phyloP scores from a whole-genome alignment of 2,797 vertebrate species.

The Artibeus lituratus region DNA sequence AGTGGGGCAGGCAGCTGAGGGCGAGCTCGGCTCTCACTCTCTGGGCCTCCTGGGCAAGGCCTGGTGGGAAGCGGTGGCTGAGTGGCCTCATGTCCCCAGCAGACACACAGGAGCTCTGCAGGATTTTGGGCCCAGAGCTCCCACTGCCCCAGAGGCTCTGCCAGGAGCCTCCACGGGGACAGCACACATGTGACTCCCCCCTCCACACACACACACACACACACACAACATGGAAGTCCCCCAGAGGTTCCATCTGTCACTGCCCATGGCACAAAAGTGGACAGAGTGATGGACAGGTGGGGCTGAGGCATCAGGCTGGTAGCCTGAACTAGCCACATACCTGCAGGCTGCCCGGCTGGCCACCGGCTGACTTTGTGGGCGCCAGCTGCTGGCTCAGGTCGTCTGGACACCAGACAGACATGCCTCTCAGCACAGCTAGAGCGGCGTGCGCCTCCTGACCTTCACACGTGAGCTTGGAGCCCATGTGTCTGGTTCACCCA shows the following conservation, averaged over 20 bases:
- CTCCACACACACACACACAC: not conserved
- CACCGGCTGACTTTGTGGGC: accelerated
- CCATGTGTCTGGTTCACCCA: not conserved
- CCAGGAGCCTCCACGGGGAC: not conserved
- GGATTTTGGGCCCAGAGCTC: not conserved
- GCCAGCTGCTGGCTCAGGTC: not conserved
- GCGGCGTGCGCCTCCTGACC: not conserved
- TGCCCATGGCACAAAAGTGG: not conserved
- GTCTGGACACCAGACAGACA: not conserved
- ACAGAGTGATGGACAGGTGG: not conserved
- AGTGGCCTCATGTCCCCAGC: not conserved
- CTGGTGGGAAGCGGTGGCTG: too few species aligned
- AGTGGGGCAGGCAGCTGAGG: not conserved
- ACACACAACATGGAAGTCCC: not conserved
- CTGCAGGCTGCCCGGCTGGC: not conserved
- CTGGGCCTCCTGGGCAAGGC: not conserved
- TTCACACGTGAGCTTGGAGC: not conserved
- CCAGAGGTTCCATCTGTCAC: not conserved
- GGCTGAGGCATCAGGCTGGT: not conserved
- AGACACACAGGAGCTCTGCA: not conserved
- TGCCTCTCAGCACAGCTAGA: not conserved
- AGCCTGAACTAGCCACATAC: not conserved
- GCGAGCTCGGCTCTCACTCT: too few species aligned
- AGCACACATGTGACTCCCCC: not conserved
- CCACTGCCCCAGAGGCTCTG: not conserved